Conservation (phyloP, 2,888 invertebrate species). For the Agrochola macilenta region DNA sequence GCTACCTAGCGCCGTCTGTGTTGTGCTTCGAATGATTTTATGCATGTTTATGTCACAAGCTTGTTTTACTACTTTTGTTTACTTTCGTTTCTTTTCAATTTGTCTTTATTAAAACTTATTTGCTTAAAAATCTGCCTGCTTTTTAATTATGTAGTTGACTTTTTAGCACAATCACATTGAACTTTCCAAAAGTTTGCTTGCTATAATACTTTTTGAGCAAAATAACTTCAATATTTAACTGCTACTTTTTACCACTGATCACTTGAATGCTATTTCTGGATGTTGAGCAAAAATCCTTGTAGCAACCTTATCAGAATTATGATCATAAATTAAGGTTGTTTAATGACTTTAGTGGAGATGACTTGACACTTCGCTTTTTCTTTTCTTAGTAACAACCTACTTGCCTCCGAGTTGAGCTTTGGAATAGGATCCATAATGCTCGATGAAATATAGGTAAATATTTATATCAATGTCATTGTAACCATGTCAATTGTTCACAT, state of each 20-base stretch:
- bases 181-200: constrained; percentile 23
- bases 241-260: neutral
- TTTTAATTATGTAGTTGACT: constrained; percentile 43
- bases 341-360: neutral
- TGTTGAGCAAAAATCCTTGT: neutral
- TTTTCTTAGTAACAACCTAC: neutral
- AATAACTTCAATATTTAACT: neutral
- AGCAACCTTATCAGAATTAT: neutral
- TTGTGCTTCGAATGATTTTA: constrained; percentile 77
- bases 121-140: constrained; percentile 20
- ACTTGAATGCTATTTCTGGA: constrained; percentile 2
- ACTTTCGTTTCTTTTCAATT: constrained; percentile 17
- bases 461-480: neutral
- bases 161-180: neutral
- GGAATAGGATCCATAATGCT: neutral
- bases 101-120: constrained; percentile 37
- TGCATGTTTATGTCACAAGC: constrained; percentile 53
- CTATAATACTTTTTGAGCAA: neutral
- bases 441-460: neutral
- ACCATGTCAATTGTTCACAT: no score
- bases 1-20: constrained; percentile 56
- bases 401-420: neutral
- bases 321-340: neutral
- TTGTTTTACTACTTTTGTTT: constrained; percentile 28
- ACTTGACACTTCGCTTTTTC: neutral